Percentiles rank a stretch among this genome's conserved stretches.
Conservation (phyloP, 2,113 vertebrate species). For the Callopanchax toddi region DNA sequence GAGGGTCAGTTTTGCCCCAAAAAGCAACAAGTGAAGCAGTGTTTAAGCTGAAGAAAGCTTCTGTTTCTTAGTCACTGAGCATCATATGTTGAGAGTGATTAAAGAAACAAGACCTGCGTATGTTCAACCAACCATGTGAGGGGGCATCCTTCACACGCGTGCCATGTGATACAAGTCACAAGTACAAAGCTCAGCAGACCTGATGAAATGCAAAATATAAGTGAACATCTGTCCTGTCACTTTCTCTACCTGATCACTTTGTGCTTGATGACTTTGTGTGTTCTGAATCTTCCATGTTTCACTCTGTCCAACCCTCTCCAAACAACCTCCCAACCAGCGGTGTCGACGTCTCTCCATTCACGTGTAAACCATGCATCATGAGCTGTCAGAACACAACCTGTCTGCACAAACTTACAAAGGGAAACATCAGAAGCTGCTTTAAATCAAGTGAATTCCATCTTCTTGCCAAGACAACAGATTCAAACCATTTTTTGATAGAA, state of each 20-base stretch:
- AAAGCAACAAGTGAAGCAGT: not conserved
- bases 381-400: slow-evolving; percentile 3
- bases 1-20: not conserved
- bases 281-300: slow-evolving; percentile 12
- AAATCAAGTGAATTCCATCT: not conserved
- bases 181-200: slow-evolving; percentile 40
- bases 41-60: slow-evolving; percentile 8
- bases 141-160: slow-evolving; percentile 18
- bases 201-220: slow-evolving; percentile 26
- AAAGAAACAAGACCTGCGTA: slow-evolving; percentile 3
- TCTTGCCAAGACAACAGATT: not conserved
- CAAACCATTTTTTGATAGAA: not conserved
- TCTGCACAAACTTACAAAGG: not conserved
- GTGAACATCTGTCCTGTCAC: slow-evolving; percentile 46
- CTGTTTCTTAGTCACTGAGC: slow-evolving; percentile 38
- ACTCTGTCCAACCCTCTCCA: not conserved
- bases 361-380: slow-evolving; percentile 24
- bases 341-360: slow-evolving; percentile 3
- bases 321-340: not conserved
- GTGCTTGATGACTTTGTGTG: slow-evolving; percentile 19
- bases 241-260: slow-evolving; percentile 31
- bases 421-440: slow-evolving; percentile 7
- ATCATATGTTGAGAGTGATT: slow-evolving; percentile 54
- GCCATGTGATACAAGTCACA: slow-evolving; percentile 70
- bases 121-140: slow-evolving; percentile 42